Conservation (phyloP, 2,888 invertebrate genomes). For the Agrochola macilenta region DNA sequence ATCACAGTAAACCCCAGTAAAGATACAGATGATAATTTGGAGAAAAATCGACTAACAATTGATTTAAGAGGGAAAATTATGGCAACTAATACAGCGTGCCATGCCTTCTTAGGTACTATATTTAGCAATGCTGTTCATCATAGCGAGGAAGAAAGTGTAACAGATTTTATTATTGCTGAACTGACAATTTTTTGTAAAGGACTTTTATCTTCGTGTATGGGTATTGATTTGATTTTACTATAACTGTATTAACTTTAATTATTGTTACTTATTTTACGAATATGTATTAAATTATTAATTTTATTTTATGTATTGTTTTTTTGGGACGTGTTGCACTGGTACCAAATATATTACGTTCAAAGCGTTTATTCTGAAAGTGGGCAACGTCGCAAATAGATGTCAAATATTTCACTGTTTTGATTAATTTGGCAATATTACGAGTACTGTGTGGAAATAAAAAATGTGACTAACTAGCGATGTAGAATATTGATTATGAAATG, state of each 20-base stretch:
- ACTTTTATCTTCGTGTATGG: slow-evolving; percentile 82
- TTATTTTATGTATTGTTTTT: slow-evolving; percentile 55
- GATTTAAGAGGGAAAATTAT: slow-evolving; percentile 86
- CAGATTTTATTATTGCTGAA: slow-evolving; percentile 84
- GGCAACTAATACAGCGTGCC: slow-evolving; percentile 82
- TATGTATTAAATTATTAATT: slow-evolving; percentile 65
- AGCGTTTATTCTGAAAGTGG: too few relatives aligned
- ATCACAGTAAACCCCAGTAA: slow-evolving; percentile 13
- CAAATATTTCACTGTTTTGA: too few relatives aligned
- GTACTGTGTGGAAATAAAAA: too few relatives aligned
- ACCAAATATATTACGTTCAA: too few relatives aligned
- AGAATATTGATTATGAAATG: too few relatives aligned
- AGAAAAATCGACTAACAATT: slow-evolving; percentile 74
- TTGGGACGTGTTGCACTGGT: slow-evolving; percentile 7
- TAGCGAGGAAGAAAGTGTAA: slow-evolving; percentile 75
- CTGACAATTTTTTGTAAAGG: slow-evolving; percentile 86
- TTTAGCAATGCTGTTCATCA: slow-evolving; percentile 80
- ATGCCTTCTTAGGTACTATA: slow-evolving; percentile 85
- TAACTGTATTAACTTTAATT: slow-evolving; percentile 62
- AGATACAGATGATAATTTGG: slow-evolving; percentile 52
- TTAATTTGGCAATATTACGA: too few relatives aligned
- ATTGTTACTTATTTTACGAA: slow-evolving; percentile 60
- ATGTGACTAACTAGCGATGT: too few relatives aligned
- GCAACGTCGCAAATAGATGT: too few relatives aligned
- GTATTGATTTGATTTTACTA: slow-evolving; percentile 84